phyloP scores from a whole-genome alignment of 2,797 vertebrate genomes.

The Scyliorhinus canicula region DNA sequence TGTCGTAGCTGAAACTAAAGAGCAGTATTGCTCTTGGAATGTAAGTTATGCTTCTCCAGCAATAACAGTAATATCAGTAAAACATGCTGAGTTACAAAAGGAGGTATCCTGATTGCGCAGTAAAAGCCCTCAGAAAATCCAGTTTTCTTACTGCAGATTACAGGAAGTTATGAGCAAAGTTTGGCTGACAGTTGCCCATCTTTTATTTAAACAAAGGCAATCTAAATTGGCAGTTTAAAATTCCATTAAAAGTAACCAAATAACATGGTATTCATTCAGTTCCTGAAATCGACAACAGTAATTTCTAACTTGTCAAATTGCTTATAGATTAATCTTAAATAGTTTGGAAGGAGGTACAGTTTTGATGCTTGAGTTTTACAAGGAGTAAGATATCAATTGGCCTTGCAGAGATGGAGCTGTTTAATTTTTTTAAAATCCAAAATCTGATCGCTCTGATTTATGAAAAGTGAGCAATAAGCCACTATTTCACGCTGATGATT shows the following conservation, averaged over 20 bases:
- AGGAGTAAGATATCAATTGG: background rate
- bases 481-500: background rate
- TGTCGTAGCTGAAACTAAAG: background rate
- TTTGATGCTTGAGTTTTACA: background rate
- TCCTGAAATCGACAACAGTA: background rate
- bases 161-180: background rate
- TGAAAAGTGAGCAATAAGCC: background rate
- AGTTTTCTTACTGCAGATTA: background rate
- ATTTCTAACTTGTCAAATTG: background rate
- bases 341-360: background rate
- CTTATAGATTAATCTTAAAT: background rate
- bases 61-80: background rate
- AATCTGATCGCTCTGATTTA: background rate
- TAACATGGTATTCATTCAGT: background rate
- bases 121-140: background rate
- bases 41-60: background rate
- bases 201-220: background rate
- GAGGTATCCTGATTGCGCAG: background rate
- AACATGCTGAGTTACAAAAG: background rate
- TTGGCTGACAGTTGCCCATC: background rate
- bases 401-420: background rate
- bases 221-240: background rate
- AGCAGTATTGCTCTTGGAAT: background rate
- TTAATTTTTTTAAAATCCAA: background rate
- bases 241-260: background rate